Base-by-base conservation (phyloP, 2,888 invertebrate genomes). In the Oscheius myriophilus region DNA sequence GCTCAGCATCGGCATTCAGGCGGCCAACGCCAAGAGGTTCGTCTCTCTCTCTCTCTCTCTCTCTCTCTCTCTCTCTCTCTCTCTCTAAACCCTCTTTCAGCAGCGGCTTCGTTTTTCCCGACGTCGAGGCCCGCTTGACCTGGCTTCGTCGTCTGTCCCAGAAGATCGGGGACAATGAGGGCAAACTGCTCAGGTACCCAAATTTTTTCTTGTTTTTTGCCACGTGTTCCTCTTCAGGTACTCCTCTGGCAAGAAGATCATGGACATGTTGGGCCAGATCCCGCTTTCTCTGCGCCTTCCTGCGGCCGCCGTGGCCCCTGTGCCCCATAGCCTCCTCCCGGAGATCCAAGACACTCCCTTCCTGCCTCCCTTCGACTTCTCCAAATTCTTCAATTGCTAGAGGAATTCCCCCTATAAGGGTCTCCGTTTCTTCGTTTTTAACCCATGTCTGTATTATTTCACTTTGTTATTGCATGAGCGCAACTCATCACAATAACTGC, bases 1-100 rank as follows among this genome's bases (percentile, higher is more conserved):
- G 79, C 78, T 85, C 43, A 68, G 54, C 14, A 73, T 81, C 42
- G 68, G 83, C 69, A 41, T 65, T 45, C 42, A 58, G 9, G 71
- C 71, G 6, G 67, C 71, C 16, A 54, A 58, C 16, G 68, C 68
- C 41, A 66, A 64, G 54, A 65, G 53, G 70, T 73, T 18, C 7
- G n/a, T 16, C 11, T 33, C 18, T 66, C 21, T 52, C 61, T 53
- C 21, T 72, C 55, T 23, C 45, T 45, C 1, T 49, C 21, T 33
- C n/a, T 41, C 23, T 46, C 7, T n/a, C n/a, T n/a, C n/a, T n/a
- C n/a, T n/a, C n/a, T n/a, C 18, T 66, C 21, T 52, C 61, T 53
- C 21, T 72, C 55, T 23, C 45, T 45, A n/a, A 53, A 52, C 1
- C 46, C 21, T 33, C n/a, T 41, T 39, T 46, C 7, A 21, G 16